A percentile compares a stretch with the other conserved stretches of the same genome.
Conservation (phyloP, 2,113 vertebrate species). For the Prietella phreatophila region DNA sequence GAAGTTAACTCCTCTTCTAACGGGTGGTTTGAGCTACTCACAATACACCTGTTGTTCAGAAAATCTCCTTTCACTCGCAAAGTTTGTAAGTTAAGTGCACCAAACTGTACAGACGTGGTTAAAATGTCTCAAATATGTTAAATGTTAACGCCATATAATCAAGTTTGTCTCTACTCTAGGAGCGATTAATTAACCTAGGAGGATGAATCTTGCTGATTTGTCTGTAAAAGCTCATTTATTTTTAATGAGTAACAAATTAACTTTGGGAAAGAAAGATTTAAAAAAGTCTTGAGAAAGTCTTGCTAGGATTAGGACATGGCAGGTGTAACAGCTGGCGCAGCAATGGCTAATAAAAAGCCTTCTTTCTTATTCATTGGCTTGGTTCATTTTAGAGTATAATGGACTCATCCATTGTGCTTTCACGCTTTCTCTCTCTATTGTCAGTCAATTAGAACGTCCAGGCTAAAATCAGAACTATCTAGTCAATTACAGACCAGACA, state of each 20-base stretch:
- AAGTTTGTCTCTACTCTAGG: background rate
- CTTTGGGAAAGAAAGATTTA: background rate
- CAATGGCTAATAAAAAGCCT: slow-evolving; percentile 21
- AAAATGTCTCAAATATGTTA: background rate
- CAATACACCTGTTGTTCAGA: background rate
- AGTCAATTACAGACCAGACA: background rate
- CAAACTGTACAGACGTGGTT: background rate
- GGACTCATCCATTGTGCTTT: background rate
- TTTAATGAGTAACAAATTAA: slow-evolving; percentile 1
- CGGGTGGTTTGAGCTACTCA: background rate
- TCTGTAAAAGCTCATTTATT: background rate
- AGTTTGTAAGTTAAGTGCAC: background rate
- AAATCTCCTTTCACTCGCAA: background rate
- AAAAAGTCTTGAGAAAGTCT: background rate
- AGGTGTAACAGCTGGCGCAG: slow-evolving; percentile 7
- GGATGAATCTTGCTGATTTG: background rate
- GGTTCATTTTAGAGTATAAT: slow-evolving; percentile 27
- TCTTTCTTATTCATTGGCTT: slow-evolving; percentile 32
- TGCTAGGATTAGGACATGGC: slow-evolving; percentile 10
- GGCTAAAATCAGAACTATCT: background rate
- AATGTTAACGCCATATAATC: slow-evolving; percentile 1
- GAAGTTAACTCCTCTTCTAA: background rate
- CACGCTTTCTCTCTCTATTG: background rate
- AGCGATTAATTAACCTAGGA: background rate
- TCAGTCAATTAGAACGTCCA: background rate